Base-by-base conservation (phyloP, 2,888 invertebrate genomes). In the Pyrocoelia pectoralis region DNA sequence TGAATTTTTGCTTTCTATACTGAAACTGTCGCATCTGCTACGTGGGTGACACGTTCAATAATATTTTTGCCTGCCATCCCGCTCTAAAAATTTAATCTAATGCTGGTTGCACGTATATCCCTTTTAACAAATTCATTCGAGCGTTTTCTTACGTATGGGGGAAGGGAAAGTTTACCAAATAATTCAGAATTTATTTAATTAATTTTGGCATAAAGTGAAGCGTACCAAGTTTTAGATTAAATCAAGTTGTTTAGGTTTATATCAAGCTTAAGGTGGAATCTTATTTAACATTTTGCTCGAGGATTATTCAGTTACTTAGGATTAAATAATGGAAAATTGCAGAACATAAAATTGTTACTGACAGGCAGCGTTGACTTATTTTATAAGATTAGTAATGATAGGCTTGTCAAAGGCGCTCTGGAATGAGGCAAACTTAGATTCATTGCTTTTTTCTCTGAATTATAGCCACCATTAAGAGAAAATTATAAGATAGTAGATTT, bases 321-420 rank as follows among this genome's bases (percentile, higher is more conserved):
- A 71, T 73, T 71, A 73, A 72, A 70, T 72, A 71, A 73, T 69
- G 73, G 67, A 66, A 73, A 73, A 73, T 72, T 71, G 67, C 65
- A 69, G 71, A 67, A 68, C 70, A 57, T 64, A 67, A 61, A 72
- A 73, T 72, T 70, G 74, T 74, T 73, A 74, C 72, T 59, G 73
- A 70, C 74, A 75, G 75, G 76, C 74, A 75, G 76, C 75, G 75
- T 77, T 77, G 76, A 77, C 74, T 74, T 71, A 74, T 76, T 77
- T 75, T 75, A 74, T 74, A 75, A 75, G 72, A 66, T 72, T 69
- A 65, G 71, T 77, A 77, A 78, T 78, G 72, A 77, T 75, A 76
- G 76, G 72, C 73, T 74, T 68, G 71, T 69, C 67, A 65, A 61
- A 69, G 57, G 58, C 57, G 64, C 54, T 66, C 64, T 64, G 58